These are phyloP conservation scores for Clupea harengus DNA, from an alignment of 2,113 vertebrate species.

Conservation along the genomic window DNA sequence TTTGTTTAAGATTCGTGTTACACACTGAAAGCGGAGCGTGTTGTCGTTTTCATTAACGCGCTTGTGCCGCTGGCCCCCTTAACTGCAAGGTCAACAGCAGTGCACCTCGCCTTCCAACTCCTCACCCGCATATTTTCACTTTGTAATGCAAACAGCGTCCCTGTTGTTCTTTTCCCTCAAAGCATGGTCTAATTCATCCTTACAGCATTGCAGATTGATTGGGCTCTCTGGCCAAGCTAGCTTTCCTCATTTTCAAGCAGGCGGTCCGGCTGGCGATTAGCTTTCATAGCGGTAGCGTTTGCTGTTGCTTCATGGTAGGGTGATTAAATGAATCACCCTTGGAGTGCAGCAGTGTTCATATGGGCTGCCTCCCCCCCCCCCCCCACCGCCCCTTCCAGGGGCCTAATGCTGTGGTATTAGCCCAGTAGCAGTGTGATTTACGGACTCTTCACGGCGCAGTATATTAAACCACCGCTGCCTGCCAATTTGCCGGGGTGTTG, in stretches of 20 bases:
- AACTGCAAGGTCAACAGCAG: slow-evolving; percentile 50
- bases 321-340: slow-evolving; percentile 38
- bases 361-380: background rate
- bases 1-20: slow-evolving; percentile 64
- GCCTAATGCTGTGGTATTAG: slow-evolving; percentile 55
- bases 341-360: slow-evolving; percentile 9
- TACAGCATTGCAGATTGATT: slow-evolving; percentile 14
- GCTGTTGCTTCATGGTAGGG: slow-evolving; percentile 39
- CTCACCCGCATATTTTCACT: slow-evolving; percentile 33
- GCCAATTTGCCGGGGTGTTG: slow-evolving; percentile 67
- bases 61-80: slow-evolving; percentile 41
- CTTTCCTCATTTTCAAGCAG: background rate
- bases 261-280: slow-evolving; percentile 5
- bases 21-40: slow-evolving; percentile 44
- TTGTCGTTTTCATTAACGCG: slow-evolving; percentile 63
- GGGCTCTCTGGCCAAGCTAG: background rate
- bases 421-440: slow-evolving; percentile 65
- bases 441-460: slow-evolving; percentile 55
- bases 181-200: slow-evolving; percentile 10
- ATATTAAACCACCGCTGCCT: slow-evolving; percentile 66
- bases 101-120: slow-evolving; percentile 17
- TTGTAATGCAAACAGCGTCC: background rate
- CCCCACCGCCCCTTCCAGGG: slow-evolving; percentile 19
- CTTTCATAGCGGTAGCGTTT: slow-evolving; percentile 24
- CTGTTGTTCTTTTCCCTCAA: slow-evolving; percentile 5